Percentiles rank a stretch among this genome's conserved stretches.
phyloP scores from a whole-genome alignment of 1,140 invertebrate species.

The Mercenaria mercenaria region DNA sequence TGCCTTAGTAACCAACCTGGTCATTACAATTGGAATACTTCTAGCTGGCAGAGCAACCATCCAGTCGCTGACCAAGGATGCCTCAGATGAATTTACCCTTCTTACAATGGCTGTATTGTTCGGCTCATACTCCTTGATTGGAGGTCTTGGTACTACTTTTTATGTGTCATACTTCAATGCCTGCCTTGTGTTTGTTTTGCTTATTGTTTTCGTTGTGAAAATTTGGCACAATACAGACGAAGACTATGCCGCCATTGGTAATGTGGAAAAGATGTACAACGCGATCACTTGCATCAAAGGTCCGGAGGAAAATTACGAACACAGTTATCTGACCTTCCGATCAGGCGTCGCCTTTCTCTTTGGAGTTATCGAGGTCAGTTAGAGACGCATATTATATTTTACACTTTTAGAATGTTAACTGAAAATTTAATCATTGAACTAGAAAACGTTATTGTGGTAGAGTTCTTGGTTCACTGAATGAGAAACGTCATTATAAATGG shows the following conservation, averaged over 20 bases:
- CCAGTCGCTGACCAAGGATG: slow-evolving; percentile 78
- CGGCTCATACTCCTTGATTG: slow-evolving; percentile 85
- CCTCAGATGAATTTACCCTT: slow-evolving; percentile 78
- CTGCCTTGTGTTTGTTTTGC: slow-evolving; percentile 83
- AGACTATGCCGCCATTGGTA: slow-evolving; percentile 70
- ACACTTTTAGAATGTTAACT: neutral
- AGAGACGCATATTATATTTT: neutral
- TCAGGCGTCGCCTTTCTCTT: slow-evolving; percentile 83
- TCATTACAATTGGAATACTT: slow-evolving; percentile 85
- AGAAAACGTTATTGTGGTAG: no score
- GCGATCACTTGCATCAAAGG: slow-evolving; percentile 77
- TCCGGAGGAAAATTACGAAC: slow-evolving; percentile 81
- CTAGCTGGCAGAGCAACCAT: slow-evolving; percentile 80
- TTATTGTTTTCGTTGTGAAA: slow-evolving; percentile 81
- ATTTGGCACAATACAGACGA: slow-evolving; percentile 77
- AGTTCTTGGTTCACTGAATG: no score
- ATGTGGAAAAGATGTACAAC: slow-evolving; percentile 76
- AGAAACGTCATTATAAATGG: no score
- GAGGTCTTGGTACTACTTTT: slow-evolving; percentile 85
- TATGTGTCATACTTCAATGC: slow-evolving; percentile 86
- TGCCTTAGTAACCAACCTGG: slow-evolving; percentile 85
- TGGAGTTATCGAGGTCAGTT: slow-evolving; percentile 82
- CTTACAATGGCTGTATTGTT: slow-evolving; percentile 79
- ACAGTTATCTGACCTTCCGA: slow-evolving; percentile 82
- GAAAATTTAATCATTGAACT: no score